Conservation (phyloP, 2,797 vertebrate genomes). For the Spea hammondii region DNA sequence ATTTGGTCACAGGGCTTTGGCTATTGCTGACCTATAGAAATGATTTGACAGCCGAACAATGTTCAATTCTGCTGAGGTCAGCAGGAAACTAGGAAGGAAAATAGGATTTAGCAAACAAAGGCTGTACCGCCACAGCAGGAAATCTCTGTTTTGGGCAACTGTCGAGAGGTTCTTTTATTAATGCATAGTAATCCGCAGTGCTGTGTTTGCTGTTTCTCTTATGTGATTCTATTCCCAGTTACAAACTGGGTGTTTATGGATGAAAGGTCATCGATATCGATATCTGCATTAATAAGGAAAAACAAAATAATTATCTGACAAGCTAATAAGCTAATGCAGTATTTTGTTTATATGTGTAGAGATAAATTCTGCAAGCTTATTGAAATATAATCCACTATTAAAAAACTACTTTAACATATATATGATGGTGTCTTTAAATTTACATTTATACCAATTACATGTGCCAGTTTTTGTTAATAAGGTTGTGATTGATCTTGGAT, state of each 20-base stretch:
- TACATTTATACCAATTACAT: no score
- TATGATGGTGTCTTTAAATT: no score
- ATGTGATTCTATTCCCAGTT: slow-evolving; percentile 64
- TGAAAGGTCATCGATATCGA: not conserved
- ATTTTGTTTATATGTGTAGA: no score
- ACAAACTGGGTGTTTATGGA: slow-evolving; percentile 54
- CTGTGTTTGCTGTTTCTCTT: slow-evolving; percentile 61
- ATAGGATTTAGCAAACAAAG: slow-evolving; percentile 78
- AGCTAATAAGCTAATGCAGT: no score
- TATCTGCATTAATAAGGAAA: no score
- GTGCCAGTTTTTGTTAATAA: no score
- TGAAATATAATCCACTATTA: no score
- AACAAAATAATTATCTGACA: not conserved
- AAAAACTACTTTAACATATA: no score
- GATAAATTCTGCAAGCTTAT: no score
- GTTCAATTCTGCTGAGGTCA: slow-evolving; percentile 69
- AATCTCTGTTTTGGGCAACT: slow-evolving; percentile 70
- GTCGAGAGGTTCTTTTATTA: slow-evolving; percentile 68
- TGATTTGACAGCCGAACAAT: slow-evolving; percentile 56
- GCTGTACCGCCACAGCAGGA: slow-evolving; percentile 65
- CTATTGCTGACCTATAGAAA: slow-evolving; percentile 67
- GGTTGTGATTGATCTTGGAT: no score
- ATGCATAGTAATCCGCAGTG: slow-evolving; percentile 56
- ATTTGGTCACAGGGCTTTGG: not conserved
- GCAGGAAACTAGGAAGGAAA: slow-evolving; percentile 77